Evolutionary conservation across 53 echinoderm and acorn worm species (phyloP).

Genomic region (Stichopus horrens): DNA sequence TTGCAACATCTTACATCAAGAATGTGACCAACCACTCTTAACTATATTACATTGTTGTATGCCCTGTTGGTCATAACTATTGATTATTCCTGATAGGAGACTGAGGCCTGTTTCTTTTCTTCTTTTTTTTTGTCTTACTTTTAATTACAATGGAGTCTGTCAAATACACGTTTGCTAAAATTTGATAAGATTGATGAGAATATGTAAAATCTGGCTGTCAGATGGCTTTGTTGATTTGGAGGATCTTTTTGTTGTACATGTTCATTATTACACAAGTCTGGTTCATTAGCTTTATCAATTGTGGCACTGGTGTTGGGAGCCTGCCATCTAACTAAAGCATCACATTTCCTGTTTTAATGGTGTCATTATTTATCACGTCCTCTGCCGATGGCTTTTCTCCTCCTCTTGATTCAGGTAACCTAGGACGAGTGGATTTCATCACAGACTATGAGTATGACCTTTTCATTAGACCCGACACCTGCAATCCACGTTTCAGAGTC

Average conservation of each 20-base stretch:
- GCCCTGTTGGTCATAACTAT: too few relatives aligned
- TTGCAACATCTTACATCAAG: too few relatives aligned
- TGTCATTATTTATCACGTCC: conserved; percentile 22
- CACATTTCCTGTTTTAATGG: conserved; percentile 32
- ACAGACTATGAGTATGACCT: conserved; percentile 98
- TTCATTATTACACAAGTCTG: neutral
- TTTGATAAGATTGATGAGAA: conserved; percentile 20
- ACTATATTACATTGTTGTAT: too few relatives aligned
- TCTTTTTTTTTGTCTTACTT: neutral
- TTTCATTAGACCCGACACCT: conserved; percentile 95
- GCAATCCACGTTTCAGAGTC: conserved; percentile 94
- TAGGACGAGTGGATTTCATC: conserved; percentile 95
- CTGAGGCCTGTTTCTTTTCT: too few relatives aligned
- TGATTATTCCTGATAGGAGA: too few relatives aligned
- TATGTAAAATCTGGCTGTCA: neutral
- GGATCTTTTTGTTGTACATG: conserved; percentile 16
- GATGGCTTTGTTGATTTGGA: conserved; percentile 26
- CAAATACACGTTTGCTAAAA: neutral
- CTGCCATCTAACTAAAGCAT: conserved; percentile 7
- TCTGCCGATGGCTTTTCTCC: neutral
- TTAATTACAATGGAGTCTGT: too few relatives aligned
- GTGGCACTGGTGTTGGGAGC: neutral
- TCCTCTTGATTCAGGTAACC: conserved; percentile 68
- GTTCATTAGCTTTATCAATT: conserved; percentile 35
- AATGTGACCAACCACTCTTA: too few relatives aligned